Conservation (phyloP, 2,113 vertebrate species). For the Petromus typicus region DNA sequence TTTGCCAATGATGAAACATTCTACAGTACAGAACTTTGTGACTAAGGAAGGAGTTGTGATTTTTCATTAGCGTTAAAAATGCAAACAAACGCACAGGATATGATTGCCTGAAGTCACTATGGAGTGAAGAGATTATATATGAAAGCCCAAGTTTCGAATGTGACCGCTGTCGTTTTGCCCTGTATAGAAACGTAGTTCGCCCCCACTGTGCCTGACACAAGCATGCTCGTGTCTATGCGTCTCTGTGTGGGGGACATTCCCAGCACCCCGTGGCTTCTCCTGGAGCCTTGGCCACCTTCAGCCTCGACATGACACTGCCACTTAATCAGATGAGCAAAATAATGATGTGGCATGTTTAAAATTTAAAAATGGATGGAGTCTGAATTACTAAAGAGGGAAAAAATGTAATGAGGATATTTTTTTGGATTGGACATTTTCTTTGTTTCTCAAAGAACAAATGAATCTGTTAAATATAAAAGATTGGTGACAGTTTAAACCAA, state of each 20-base stretch:
- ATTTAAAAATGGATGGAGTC: conserved; percentile 55
- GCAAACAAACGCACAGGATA: background rate
- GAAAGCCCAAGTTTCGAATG: background rate
- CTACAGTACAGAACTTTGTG: background rate
- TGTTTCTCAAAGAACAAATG: conserved; percentile 69
- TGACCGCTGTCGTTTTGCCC: background rate
- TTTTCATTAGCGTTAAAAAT: conserved; percentile 45
- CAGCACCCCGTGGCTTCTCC: background rate
- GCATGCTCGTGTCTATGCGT: background rate
- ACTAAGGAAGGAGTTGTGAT: conserved; percentile 49
- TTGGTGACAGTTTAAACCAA: conserved; percentile 73
- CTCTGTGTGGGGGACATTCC: background rate
- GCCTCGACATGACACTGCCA: background rate
- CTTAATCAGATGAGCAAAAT: conserved; percentile 36
- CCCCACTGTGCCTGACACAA: background rate
- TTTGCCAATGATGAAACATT: background rate
- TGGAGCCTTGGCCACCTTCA: conserved; percentile 16
- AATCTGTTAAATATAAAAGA: conserved; percentile 66
- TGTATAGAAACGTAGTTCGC: background rate
- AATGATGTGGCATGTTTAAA: conserved; percentile 61
- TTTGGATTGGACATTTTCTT: conserved; percentile 62
- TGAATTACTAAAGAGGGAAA: conserved; percentile 66
- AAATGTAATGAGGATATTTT: conserved; percentile 64
- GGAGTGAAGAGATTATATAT: background rate
- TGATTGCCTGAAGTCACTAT: conserved; percentile 4